Evolutionary conservation across 1,140 invertebrate species (phyloP).

Genomic region (Leptinotarsa undecemlineata): DNA sequence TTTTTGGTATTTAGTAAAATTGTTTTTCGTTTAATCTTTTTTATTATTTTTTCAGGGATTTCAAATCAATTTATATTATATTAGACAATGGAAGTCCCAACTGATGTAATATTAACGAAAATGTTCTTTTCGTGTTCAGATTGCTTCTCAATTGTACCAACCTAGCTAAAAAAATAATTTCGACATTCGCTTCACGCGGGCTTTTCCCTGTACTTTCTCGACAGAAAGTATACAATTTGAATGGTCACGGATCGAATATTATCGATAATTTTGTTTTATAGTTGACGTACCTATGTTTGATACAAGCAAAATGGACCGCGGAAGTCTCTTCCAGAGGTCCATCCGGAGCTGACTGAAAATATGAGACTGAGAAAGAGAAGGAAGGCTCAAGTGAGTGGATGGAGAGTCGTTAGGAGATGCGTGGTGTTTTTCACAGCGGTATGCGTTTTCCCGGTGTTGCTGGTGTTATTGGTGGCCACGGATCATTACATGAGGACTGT

Average conservation of each 20-base stretch:
- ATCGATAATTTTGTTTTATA: constrained; percentile 2
- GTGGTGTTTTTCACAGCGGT: constrained; percentile 54
- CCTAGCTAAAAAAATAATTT: too few relatives aligned
- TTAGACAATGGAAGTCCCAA: too few relatives aligned
- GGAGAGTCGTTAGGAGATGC: constrained; percentile 53
- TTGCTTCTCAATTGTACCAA: too few relatives aligned
- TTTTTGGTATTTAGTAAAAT: too few relatives aligned
- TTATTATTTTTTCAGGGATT: too few relatives aligned
- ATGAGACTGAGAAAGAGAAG: constrained; percentile 49
- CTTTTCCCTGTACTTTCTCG: too few relatives aligned
- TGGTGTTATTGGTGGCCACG: constrained; percentile 53
- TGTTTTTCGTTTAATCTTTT: too few relatives aligned
- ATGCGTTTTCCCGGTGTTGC: constrained; percentile 52
- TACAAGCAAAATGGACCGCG: neutral
- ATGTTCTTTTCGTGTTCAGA: too few relatives aligned
- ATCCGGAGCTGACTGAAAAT: constrained; percentile 23
- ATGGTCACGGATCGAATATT: neutral
- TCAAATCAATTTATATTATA: too few relatives aligned
- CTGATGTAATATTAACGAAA: too few relatives aligned
- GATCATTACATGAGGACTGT: constrained; percentile 53
- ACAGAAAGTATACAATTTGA: too few relatives aligned
- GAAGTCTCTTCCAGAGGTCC: neutral
- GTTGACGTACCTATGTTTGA: neutral
- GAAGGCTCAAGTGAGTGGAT: constrained; percentile 40
- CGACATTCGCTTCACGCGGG: too few relatives aligned